Base-by-base conservation (phyloP, 1,140 invertebrate species). In the Leucophenga varia region DNA sequence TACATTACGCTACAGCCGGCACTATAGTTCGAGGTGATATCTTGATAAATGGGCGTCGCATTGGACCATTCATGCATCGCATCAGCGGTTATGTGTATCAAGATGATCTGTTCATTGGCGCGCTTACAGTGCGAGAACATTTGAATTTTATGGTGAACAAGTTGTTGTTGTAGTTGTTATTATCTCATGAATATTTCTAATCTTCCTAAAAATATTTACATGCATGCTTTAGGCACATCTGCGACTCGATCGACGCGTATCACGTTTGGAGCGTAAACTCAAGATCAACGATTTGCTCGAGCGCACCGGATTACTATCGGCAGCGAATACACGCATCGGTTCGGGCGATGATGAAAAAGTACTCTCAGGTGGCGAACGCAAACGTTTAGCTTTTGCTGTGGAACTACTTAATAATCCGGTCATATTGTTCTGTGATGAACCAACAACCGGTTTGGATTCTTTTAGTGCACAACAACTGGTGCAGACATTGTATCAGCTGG, bases 41-140 rank as follows among this genome's bases (percentile, higher is more conserved):
- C 43, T 64, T 82, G 35, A 80, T 91, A 51, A 90, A 91, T 64
- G 88, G 88, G 2, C 70, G 79, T 16, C 75, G 79, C 4, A 77
- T 88, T 3, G 81, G 83, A 8, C 79, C 85, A 45, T 90, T 85
- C 54, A 89, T 95, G 82, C 85, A 86, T 57, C 80, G 82, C 47
- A 78, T 93, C 28, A 94, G 89, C 48, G 95, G 92, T 0, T 98
- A 93, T 74, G 93, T 98, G 74, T 90, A 97, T 61, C 96, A 98
- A 75, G 90, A 95, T 48, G 91, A 95, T 68, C 78, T 95, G 21
- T 96, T 97, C 65, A 84, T 94, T 28, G 88, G 86, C 1, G 85
- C 86, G 8, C 81, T 96, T 46, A 95, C 93, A 0, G 92, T 96
- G 18, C 77, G 82, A 36, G 94, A 97, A 74, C 93, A 97, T 68